A percentile compares a stretch with the other conserved stretches of the same genome.
These are phyloP conservation scores for Trachythela sp. DNA, from an alignment of 64 coral and sea anemone species.

Conservation along the genomic window DNA sequence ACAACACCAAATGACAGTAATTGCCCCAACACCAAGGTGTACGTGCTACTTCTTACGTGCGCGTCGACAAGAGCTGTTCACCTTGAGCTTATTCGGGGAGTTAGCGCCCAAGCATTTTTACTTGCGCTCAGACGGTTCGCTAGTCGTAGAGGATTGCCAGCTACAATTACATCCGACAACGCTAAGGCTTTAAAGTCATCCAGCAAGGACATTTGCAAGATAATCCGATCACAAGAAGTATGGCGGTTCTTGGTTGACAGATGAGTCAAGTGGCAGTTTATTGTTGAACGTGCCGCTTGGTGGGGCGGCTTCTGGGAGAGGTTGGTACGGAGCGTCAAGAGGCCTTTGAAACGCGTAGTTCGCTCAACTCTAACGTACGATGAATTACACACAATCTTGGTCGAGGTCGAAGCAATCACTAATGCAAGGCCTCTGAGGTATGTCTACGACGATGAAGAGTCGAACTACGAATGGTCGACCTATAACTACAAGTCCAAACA, in stretches of 20 bases:
- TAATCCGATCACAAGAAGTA: neutral
- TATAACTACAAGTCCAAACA: slow-evolving; percentile 16
- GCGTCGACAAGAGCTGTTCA: neutral
- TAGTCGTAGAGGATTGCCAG: neutral
- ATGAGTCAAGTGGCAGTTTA: slow-evolving; percentile 1
- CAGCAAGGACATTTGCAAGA: neutral
- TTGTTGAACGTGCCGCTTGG: slow-evolving; percentile 6
- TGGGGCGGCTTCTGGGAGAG: neutral
- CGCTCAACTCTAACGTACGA: neutral
- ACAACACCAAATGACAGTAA: neutral
- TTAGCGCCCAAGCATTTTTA: neutral
- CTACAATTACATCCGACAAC: slow-evolving; percentile 4
- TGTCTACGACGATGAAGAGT: slow-evolving; percentile 5
- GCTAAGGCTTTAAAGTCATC: slow-evolving; percentile 11
- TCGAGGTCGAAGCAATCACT: slow-evolving; percentile 2
- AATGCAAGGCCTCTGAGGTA: neutral
- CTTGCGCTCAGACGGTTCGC: neutral
- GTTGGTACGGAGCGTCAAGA: neutral
- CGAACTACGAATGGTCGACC: neutral
- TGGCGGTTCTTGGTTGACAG: neutral
- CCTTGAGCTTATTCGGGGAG: neutral
- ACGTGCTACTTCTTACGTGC: neutral
- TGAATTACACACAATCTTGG: neutral
- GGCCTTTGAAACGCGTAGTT: neutral
- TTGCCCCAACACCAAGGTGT: neutral